Conservation (phyloP, 2,888 invertebrate species). For the Crossocerus cetratus region DNA sequence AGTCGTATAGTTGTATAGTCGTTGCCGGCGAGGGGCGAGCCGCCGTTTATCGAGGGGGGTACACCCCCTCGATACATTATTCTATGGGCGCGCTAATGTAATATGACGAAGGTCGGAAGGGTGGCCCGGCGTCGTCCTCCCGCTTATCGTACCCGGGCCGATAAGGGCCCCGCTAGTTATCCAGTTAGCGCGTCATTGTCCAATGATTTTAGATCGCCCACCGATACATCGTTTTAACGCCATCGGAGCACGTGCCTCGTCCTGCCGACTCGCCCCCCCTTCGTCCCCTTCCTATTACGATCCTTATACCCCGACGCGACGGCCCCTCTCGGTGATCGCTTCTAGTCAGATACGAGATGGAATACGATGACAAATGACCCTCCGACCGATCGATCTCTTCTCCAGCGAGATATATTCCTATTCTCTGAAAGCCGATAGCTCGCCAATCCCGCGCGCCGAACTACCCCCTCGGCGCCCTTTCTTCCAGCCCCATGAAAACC, state of each 20-base stretch:
- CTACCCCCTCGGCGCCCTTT: background rate
- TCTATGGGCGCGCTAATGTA: constrained; percentile 72
- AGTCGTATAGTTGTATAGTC: constrained; percentile 70
- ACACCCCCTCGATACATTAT: constrained; percentile 68
- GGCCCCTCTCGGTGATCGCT: background rate
- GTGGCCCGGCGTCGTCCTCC: constrained; percentile 30
- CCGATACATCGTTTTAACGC: constrained; percentile 65
- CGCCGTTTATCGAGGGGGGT: constrained; percentile 56
- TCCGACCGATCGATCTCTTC: constrained; percentile 60
- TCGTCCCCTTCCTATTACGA: constrained; percentile 15
- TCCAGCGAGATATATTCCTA: constrained; percentile 59
- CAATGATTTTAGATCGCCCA: constrained; percentile 74
- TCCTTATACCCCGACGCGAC: constrained; percentile 11
- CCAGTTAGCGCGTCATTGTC: constrained; percentile 76
- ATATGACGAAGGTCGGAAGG: constrained; percentile 64
- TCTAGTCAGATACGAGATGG: constrained; percentile 35
- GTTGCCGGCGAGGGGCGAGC: constrained; percentile 48
- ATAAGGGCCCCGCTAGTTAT: constrained; percentile 72
- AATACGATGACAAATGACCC: constrained; percentile 68
- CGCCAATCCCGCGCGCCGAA: constrained; percentile 12
- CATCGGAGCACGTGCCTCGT: constrained; percentile 42
- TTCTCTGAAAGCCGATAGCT: constrained; percentile 32
- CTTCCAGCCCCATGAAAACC: no score
- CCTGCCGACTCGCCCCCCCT: constrained; percentile 6
- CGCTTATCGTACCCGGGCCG: constrained; percentile 62